A percentile compares a stretch with the other conserved stretches of the same genome.
Conservation (phyloP, 2,888 invertebrate species). For the Ctena decussata region DNA sequence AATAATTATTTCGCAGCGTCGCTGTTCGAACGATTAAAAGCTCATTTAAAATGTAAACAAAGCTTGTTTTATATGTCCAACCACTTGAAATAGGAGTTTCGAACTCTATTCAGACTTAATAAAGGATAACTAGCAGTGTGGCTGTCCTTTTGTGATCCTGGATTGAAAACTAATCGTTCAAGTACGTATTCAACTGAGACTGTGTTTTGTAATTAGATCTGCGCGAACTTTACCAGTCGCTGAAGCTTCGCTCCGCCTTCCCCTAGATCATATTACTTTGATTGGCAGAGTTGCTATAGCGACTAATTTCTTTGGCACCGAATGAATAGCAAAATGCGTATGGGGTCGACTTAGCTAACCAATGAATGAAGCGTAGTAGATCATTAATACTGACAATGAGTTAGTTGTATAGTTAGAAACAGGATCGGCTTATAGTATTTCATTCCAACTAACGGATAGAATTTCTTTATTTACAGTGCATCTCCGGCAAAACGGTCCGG, state of each 20-base stretch:
- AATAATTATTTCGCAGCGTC: not conserved
- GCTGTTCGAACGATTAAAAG: not conserved
- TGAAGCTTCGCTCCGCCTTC: conserved; percentile 69
- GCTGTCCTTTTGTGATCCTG: conserved; percentile 9
- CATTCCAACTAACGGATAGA: conserved; percentile 47
- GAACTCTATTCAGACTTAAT: not conserved
- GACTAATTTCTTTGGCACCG: conserved; percentile 82
- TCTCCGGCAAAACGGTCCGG: conserved; percentile 79
- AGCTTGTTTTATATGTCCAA: not conserved
- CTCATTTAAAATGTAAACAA: conserved; percentile 14
- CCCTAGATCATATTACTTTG: conserved; percentile 79
- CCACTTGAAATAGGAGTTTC: conserved; percentile 6
- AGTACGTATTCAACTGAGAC: conserved; percentile 22
- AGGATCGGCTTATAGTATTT: conserved; percentile 15
- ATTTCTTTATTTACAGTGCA: conserved; percentile 78
- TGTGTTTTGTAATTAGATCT: conserved; percentile 65
- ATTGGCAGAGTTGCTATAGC: conserved; percentile 83
- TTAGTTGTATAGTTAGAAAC: conserved; percentile 21
- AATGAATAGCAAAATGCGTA: conserved; percentile 80
- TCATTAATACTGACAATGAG: conserved; percentile 56
- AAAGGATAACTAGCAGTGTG: conserved; percentile 11
- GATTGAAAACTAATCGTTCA: not conserved
- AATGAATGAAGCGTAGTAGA: conserved; percentile 73
- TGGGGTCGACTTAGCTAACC: conserved; percentile 77
- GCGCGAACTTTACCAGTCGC: conserved; percentile 35